A percentile compares a stretch with the other conserved stretches of the same genome.
phyloP scores from a whole-genome alignment of 2,797 vertebrate species.

The Schizopygopsis malacanthus region DNA sequence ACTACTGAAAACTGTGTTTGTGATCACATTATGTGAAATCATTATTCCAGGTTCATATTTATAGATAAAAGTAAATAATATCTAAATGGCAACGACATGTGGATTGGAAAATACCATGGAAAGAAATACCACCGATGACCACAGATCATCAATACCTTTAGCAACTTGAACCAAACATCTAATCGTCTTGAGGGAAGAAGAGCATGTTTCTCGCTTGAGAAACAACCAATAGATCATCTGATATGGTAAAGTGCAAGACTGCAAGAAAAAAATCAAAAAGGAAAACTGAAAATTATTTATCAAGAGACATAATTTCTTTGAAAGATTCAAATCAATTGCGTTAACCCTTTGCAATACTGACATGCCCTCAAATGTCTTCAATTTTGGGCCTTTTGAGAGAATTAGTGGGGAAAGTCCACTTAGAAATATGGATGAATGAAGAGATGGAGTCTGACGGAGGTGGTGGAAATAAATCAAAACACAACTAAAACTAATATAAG shows the following conservation, averaged over 20 bases:
- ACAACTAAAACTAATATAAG: constrained; percentile 28
- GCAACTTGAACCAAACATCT: constrained; percentile 5
- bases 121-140: constrained; percentile 7
- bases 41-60: neutral
- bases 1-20: neutral
- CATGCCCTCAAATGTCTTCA: neutral
- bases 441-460: constrained; percentile 32
- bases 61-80: constrained; percentile 14
- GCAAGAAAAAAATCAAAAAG: constrained; percentile 23
- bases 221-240: constrained; percentile 31
- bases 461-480: constrained; percentile 25
- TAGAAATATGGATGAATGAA: constrained; percentile 19
- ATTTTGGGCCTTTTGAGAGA: constrained; percentile 4
- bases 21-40: neutral
- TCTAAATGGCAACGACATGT: neutral
- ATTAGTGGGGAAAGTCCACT: constrained; percentile 9
- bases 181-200: neutral
- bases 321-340: constrained; percentile 36
- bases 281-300: neutral
- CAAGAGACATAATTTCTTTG: neutral
- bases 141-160: constrained; percentile 24
- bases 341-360: constrained; percentile 41
- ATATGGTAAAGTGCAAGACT: constrained; percentile 60
- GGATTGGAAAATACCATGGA: constrained; percentile 12
- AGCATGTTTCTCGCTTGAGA: neutral